These are phyloP conservation scores for Thamnophis sirtalis DNA, from an alignment of 2,113 vertebrate genomes.

Conservation along the genomic window DNA sequence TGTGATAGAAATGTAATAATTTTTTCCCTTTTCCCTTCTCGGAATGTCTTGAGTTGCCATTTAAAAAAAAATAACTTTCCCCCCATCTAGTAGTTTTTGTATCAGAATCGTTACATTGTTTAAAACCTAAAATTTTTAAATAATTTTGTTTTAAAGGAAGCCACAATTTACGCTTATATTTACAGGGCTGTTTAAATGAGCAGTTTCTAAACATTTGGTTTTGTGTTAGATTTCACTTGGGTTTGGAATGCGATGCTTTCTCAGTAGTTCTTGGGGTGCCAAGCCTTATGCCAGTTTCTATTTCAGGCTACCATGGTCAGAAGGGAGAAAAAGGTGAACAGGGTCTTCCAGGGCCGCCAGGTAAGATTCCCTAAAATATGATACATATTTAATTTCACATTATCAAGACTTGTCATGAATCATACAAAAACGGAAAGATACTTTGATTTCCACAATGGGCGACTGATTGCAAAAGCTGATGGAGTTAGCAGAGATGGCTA, in stretches of 20 bases:
- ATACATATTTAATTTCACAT: not conserved
- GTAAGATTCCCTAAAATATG: slow-evolving; percentile 51
- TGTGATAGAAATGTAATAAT: not conserved
- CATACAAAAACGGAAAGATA: not conserved
- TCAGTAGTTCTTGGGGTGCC: not conserved
- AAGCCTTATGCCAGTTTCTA: not conserved
- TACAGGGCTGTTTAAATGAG: not conserved
- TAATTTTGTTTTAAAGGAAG: not conserved
- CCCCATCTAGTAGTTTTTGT: not conserved
- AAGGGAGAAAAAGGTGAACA: slow-evolving; percentile 79
- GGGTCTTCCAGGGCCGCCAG: slow-evolving; percentile 69
- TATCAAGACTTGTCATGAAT: not conserved
- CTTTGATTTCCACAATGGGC: not conserved
- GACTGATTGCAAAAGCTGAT: not conserved
- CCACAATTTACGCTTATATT: not conserved
- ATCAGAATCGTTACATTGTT: not conserved
- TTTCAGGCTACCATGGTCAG: slow-evolving; percentile 68
- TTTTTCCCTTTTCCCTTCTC: not conserved
- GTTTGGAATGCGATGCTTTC: not conserved
- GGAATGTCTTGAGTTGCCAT: not conserved
- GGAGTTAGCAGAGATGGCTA: not conserved
- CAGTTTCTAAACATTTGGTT: not conserved
- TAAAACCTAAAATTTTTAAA: not conserved
- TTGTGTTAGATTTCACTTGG: not conserved
- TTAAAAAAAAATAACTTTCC: not conserved